These are phyloP conservation scores for Lochmaea capreae DNA, from an alignment of 2,888 invertebrate genomes.

Conservation along the genomic window DNA sequence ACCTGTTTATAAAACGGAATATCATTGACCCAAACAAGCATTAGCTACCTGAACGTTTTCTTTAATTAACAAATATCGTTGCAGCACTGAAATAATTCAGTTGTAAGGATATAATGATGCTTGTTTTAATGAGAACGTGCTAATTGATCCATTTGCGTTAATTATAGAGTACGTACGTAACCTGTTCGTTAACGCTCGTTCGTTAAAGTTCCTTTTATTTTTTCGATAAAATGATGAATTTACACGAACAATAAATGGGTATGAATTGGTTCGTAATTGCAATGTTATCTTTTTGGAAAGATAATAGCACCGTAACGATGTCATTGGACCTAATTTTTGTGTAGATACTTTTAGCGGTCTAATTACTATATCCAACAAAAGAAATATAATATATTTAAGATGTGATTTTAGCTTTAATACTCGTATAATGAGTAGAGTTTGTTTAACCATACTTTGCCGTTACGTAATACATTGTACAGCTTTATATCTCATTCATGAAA, in stretches of 20 bases:
- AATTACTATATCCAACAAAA: neutral
- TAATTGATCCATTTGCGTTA: constrained; percentile 8
- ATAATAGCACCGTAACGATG: neutral
- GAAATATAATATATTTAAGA: no score
- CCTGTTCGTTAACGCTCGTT: neutral
- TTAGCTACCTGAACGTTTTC: constrained; percentile 4
- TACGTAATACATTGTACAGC: no score
- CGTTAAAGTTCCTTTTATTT: neutral
- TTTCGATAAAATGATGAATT: neutral
- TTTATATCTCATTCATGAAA: no score
- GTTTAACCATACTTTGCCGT: no score
- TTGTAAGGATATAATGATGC: constrained; percentile 16
- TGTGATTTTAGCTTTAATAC: no score
- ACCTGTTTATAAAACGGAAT: neutral
- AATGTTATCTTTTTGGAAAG: neutral
- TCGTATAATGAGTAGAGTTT: no score
- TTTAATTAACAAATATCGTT: neutral
- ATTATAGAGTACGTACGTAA: neutral
- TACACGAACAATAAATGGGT: neutral
- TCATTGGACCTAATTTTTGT: neutral
- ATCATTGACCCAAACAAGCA: neutral
- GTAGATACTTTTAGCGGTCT: neutral
- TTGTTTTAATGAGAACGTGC: constrained; percentile 1
- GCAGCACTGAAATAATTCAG: constrained; percentile 1
- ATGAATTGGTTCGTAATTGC: neutral